Base-by-base conservation (phyloP, 2,113 vertebrate species). In the Capra hircus region DNA sequence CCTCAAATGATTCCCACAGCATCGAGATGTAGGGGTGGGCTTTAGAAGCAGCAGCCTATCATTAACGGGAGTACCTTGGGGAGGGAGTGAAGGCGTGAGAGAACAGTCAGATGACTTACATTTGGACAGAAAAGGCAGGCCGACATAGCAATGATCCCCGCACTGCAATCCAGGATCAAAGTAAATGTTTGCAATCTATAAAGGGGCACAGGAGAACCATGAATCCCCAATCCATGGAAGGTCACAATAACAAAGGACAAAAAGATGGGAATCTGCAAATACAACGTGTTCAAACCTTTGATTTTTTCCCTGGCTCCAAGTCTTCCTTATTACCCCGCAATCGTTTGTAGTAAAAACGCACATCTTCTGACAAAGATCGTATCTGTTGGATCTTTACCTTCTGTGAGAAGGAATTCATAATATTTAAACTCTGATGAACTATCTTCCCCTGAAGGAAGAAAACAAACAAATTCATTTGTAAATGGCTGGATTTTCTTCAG, bases 161-260 rank as follows among this genome's bases (percentile, higher is more conserved):
- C 99, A 99, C 62, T 99, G 99, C 96, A 99, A 99, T 98, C 99
- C 98, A 98, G 99, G 99, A 89, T 99, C 99, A 99, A 99, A 99
- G 99, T 99, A 99, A 99, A 99, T 99, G 99, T 99, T 99, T 98
- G 99, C 99, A 95, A 99, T 99, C 99, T 99, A 99, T 25, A 99
- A 98, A 99, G 77, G 98, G 48, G 97, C 16, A 9, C 19, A 97
- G 96, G 92, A 97, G 67, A 90, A 14, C 40, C 23, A 55, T 81
- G 90, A 98, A 94, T 55, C 62, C 50, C 43, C n/a, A 53, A 17
- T 36, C 14, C 12, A 86, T 11, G 88, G 89, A 40, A 55, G 14
- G 81, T 11, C 11, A 97, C 0, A n/a, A 53, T 1, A 97, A 88
- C 94, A 96, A 89, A 36, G n/a, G 67, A 81, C n/a, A 8, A 71